phyloP scores from a whole-genome alignment of 2,888 invertebrate species.

The Clivina fossor region DNA sequence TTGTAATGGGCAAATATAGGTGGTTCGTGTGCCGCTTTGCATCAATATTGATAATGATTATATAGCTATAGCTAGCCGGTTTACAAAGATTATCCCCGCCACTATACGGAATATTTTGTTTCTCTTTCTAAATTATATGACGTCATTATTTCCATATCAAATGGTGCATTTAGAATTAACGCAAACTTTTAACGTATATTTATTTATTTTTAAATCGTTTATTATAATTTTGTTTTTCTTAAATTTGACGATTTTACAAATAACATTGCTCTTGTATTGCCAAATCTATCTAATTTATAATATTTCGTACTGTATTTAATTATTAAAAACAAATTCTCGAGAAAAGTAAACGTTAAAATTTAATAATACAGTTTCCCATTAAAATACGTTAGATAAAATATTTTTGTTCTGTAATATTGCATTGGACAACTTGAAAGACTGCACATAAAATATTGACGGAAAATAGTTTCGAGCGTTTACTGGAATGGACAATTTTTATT shows the following conservation, averaged over 20 bases:
- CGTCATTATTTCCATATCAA: slow-evolving; percentile 46
- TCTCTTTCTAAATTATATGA: slow-evolving; percentile 48
- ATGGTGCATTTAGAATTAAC: slow-evolving; percentile 27
- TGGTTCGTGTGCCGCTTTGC: slow-evolving; percentile 42
- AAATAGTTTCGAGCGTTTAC: too few species aligned
- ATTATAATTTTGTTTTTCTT: too few species aligned
- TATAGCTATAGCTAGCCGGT: slow-evolving; percentile 48
- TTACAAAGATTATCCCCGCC: slow-evolving; percentile 50
- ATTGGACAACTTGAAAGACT: slow-evolving; percentile 2
- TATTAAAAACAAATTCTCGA: too few species aligned
- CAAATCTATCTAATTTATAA: too few species aligned
- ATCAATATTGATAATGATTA: slow-evolving; percentile 39
- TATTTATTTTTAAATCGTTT: too few species aligned
- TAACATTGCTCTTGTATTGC: too few species aligned
- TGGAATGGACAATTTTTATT: too few species aligned
- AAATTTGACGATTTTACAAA: too few species aligned
- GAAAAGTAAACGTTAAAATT: too few species aligned
- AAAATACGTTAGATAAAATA: too few species aligned
- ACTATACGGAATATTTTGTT: slow-evolving; percentile 49
- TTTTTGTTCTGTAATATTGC: slow-evolving; percentile 1
- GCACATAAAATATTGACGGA: slow-evolving; percentile 21
- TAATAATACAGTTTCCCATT: too few species aligned
- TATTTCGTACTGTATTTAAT: too few species aligned
- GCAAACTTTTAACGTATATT: slow-evolving; percentile 7
- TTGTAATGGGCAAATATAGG: neutral